Evolutionary conservation across 2,888 invertebrate species (phyloP).

Genomic region (Fragum whitleyi): DNA sequence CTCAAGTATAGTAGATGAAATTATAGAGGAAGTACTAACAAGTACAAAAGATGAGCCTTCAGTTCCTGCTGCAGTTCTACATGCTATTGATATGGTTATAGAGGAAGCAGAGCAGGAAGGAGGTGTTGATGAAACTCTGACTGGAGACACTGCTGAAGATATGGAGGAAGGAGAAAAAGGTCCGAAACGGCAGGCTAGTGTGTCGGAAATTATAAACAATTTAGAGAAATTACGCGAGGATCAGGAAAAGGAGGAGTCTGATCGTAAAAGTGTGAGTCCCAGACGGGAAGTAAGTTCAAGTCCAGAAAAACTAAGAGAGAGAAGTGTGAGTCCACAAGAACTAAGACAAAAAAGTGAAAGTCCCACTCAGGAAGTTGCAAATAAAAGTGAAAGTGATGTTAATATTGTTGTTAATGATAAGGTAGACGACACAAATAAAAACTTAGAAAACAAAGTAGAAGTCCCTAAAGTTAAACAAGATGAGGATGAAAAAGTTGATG

Average conservation of each 20-base stretch:
- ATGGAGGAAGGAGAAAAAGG: conserved; percentile 26
- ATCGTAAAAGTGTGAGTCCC: conserved; percentile 30
- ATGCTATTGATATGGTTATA: conserved; percentile 80
- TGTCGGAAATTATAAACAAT: conserved; percentile 62
- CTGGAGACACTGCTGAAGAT: neutral
- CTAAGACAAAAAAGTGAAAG: conserved; percentile 6
- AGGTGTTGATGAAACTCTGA: neutral
- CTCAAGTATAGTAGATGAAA: conserved; percentile 78
- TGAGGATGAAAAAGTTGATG: conserved; percentile 21
- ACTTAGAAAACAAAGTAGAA: conserved; percentile 12
- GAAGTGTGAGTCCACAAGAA: conserved; percentile 24
- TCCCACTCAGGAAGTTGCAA: conserved; percentile 4
- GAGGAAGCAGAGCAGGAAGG: conserved; percentile 52
- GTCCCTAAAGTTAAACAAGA: neutral
- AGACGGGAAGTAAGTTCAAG: conserved; percentile 33
- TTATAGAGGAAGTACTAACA: conserved; percentile 83
- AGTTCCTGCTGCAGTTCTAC: conserved; percentile 83
- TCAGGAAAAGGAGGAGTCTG: conserved; percentile 41
- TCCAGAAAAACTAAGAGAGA: conserved; percentile 8
- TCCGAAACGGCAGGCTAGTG: conserved; percentile 48
- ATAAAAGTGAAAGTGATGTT: conserved; percentile 24
- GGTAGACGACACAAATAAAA: conserved; percentile 29
- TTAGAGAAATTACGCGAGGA: conserved; percentile 53
- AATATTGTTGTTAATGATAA: conserved; percentile 32
- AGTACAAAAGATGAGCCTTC: conserved; percentile 82